These are phyloP conservation scores for Eurystomus gularis DNA, from an alignment of 2,113 vertebrate genomes.

Conservation along the genomic window DNA sequence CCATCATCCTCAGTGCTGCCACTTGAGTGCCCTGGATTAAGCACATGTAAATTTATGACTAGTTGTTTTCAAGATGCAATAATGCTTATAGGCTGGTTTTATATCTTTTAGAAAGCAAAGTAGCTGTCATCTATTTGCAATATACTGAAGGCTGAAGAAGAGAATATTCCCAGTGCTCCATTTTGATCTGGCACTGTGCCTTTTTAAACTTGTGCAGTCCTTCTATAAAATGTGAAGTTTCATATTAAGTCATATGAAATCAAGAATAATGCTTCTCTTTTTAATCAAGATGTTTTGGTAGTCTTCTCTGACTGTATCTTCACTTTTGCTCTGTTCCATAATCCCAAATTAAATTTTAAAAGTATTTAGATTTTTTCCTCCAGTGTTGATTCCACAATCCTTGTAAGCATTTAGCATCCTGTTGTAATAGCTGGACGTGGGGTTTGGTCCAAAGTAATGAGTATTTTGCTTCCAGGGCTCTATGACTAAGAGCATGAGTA, in stretches of 20 bases:
- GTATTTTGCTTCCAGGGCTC: background rate
- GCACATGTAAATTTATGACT: background rate
- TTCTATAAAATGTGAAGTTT: background rate
- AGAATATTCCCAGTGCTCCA: background rate
- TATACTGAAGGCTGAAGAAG: background rate
- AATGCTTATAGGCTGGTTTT: background rate
- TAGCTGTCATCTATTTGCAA: background rate
- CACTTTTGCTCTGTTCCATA: background rate
- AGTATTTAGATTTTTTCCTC: background rate
- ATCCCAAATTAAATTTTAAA: background rate
- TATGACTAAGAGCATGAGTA: background rate
- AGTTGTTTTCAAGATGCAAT: background rate
- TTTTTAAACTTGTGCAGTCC: background rate
- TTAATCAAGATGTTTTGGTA: background rate
- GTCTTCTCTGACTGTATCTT: background rate
- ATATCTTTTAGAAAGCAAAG: background rate
- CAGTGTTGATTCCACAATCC: background rate
- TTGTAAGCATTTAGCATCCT: background rate
- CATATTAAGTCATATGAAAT: background rate
- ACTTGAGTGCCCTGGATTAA: background rate
- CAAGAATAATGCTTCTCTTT: background rate
- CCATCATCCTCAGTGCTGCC: background rate
- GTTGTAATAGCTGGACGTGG: background rate
- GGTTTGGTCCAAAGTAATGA: background rate
- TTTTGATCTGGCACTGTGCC: background rate